Percentiles rank a stretch among this genome's conserved stretches.
Conservation (phyloP, 2,797 vertebrate species). For the Ambastaia sidthimunki region DNA sequence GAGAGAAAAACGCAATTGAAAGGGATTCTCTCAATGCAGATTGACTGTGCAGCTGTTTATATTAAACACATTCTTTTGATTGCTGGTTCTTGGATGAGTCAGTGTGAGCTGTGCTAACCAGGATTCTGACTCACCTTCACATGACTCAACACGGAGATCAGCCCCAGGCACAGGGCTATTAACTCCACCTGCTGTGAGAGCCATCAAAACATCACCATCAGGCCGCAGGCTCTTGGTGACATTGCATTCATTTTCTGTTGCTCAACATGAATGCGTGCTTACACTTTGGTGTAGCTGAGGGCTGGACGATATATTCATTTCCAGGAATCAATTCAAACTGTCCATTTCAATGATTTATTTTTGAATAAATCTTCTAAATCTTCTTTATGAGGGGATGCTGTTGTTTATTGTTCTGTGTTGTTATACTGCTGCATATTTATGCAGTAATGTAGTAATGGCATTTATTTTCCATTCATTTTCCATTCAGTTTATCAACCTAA, state of each 20-base stretch:
- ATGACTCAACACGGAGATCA: constrained; percentile 25
- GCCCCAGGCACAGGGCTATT: background rate
- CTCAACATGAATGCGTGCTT: background rate
- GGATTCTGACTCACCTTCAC: constrained; percentile 31
- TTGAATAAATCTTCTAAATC: background rate
- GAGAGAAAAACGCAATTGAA: background rate
- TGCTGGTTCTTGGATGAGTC: constrained; percentile 18
- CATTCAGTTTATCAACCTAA: no score
- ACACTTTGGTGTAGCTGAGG: background rate
- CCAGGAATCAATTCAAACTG: background rate
- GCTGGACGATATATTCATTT: background rate
- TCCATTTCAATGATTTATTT: background rate
- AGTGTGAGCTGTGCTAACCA: constrained; percentile 22
- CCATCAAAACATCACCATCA: constrained; percentile 15
- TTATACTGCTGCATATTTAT: background rate
- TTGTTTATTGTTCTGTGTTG: background rate
- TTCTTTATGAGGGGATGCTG: background rate
- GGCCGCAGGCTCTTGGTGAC: background rate
- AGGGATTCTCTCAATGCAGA: constrained; percentile 26
- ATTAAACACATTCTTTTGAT: constrained; percentile 32
- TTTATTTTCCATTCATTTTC: no score
- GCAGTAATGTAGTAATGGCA: background rate
- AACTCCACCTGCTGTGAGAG: constrained; percentile 14
- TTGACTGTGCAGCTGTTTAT: background rate
- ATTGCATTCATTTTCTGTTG: background rate